Evolutionary conservation across 2,888 invertebrate species (phyloP).

Genomic region (Chironomus riparius): DNA sequence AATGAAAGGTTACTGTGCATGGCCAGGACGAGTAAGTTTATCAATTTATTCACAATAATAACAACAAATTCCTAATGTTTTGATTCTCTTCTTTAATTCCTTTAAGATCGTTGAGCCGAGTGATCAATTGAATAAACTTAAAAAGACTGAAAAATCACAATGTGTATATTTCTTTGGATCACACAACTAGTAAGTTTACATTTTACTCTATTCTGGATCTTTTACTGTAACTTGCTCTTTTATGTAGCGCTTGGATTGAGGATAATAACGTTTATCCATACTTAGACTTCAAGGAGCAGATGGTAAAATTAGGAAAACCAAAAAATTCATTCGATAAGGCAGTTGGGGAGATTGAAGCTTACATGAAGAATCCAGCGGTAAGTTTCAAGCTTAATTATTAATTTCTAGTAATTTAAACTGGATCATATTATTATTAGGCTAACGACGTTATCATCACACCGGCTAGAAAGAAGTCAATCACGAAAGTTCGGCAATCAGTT

Average conservation of each 20-base stretch:
- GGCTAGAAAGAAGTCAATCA: background rate
- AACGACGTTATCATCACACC: background rate
- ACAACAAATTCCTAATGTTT: background rate
- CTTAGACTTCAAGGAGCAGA: slow-evolving; percentile 65
- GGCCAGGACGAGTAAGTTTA: slow-evolving; percentile 91
- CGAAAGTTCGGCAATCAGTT: background rate
- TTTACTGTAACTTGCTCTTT: background rate
- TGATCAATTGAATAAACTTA: slow-evolving; percentile 65
- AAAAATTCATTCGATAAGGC: slow-evolving; percentile 64
- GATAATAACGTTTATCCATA: slow-evolving; percentile 75
- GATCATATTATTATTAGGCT: background rate
- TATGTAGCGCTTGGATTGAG: slow-evolving; percentile 80
- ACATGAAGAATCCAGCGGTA: slow-evolving; percentile 55
- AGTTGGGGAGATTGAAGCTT: slow-evolving; percentile 68
- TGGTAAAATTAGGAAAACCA: slow-evolving; percentile 66
- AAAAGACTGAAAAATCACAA: slow-evolving; percentile 62
- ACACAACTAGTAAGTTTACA: slow-evolving; percentile 86
- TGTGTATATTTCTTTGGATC: slow-evolving; percentile 92
- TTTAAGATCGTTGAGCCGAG: slow-evolving; percentile 74
- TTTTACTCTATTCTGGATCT: background rate
- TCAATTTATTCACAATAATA: slow-evolving; percentile 29
- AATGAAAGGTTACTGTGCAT: slow-evolving; percentile 94
- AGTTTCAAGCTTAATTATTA: background rate
- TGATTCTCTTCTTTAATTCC: slow-evolving; percentile 30
- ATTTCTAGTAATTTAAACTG: background rate